Evolutionary conservation across 2,113 vertebrate genomes (phyloP).

Genomic region (Addax nasomaculatus): DNA sequence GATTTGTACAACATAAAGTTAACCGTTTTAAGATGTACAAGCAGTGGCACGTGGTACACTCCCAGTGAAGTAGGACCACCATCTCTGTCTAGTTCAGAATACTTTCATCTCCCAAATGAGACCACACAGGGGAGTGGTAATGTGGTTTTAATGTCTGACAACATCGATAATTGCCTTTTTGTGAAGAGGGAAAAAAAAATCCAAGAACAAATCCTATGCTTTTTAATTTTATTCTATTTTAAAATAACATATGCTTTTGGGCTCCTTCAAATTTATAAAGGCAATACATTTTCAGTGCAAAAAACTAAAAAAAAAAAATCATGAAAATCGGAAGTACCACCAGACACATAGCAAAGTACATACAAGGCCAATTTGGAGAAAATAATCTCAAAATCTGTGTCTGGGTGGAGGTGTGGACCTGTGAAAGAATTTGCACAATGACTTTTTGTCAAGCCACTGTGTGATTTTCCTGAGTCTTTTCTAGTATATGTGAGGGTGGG

Average conservation of each 20-base stretch:
- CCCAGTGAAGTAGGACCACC: not conserved
- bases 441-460: not conserved
- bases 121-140: not conserved
- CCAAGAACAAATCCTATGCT: not conserved
- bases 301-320: not conserved
- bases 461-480: not conserved
- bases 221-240: constrained; percentile 6
- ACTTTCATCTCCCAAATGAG: not conserved
- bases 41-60: not conserved
- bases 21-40: not conserved
- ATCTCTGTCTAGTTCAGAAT: not conserved
- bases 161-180: not conserved
- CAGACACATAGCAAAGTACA: not conserved
- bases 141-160: not conserved
- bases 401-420: not conserved
- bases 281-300: not conserved
- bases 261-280: not conserved
- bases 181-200: not conserved
- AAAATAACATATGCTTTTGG: not conserved
- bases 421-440: not conserved
- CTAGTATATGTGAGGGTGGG: not conserved
- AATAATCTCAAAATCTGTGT: not conserved
- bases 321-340: not conserved
- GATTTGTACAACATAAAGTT: not conserved
- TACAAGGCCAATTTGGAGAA: not conserved